Percentiles rank a stretch among this genome's conserved stretches.
Evolutionary conservation across 2,797 vertebrate species (phyloP).

Genomic region (Smutsia gigantea): DNA sequence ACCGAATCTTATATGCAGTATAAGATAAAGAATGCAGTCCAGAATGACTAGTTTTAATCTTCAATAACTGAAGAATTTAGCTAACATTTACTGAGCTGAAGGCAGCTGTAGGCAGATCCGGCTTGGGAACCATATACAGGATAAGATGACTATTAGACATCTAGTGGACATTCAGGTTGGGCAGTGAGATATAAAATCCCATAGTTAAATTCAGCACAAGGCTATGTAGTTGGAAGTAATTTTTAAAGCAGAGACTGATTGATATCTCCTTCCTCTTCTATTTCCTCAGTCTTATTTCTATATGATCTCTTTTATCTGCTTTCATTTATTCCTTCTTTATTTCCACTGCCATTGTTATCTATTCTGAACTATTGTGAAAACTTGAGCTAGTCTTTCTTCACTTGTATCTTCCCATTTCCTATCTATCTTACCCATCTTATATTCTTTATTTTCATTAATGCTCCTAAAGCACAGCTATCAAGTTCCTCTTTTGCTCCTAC

Average conservation of each 20-base stretch:
- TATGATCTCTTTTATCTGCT: not conserved
- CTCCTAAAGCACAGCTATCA: not conserved
- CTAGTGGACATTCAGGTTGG: not conserved
- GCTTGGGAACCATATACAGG: not conserved
- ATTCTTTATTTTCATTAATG: not conserved
- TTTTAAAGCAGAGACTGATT: not conserved
- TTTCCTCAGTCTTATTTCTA: not conserved
- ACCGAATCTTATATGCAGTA: not conserved
- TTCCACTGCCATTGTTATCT: not conserved
- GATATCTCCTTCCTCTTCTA: not conserved
- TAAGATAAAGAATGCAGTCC: not conserved
- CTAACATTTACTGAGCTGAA: not conserved
- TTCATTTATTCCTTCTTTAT: not conserved
- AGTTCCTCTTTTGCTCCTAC: not conserved
- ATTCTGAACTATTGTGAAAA: not conserved
- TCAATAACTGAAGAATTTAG: not conserved
- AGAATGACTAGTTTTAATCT: not conserved
- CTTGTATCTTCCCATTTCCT: not conserved
- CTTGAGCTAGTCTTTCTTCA: not conserved
- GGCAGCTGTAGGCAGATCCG: not conserved
- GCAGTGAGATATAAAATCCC: not conserved
- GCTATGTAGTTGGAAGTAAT: not conserved
- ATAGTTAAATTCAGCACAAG: not conserved
- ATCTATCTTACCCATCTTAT: not conserved
- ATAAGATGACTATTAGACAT: not conserved